Evolutionary conservation across 2,113 vertebrate genomes (phyloP), one percentile per base, ranked within the genome.

Genomic region (Thalassoma bifasciatum): DNA sequence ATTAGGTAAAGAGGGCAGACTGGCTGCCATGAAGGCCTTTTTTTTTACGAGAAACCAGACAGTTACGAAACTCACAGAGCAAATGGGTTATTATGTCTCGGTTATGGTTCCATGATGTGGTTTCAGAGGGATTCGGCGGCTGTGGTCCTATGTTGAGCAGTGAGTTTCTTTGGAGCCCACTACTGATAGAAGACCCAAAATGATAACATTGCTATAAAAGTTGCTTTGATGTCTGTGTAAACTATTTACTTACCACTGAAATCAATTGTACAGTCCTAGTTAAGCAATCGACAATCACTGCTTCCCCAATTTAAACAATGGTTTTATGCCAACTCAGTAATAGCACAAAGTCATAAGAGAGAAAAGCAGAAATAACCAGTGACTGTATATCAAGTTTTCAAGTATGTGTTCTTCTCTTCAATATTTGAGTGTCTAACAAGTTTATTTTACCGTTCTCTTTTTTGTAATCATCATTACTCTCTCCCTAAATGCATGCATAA

Each of bases 71-170:
- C 77, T 56, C 36, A 24, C 7, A n/a, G 46, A 70, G 69, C 42
- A 71, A 81, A 69, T 73, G 62, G 50, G 75, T 77, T 75, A 72
- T 88, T 85, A 85, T 72, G 72, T 49, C 70, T 78, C 72, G n/a
- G 50, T 66, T 56, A 65, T 60, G 50, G 54, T 75, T 83, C 73
- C 72, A 71, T 83, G 63, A 65, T 83, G 74, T 80, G 81, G 69
- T 83, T 79, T 72, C 38, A 44, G 62, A 75, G 76, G 38, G 72
- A 77, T 50, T 60, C 56, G 22, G 75, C 38, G 63, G 50, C 37
- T 37, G 6, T 50, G 62, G 70, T 63, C 34, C 12, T 9, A 50
- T 54, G 26, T 59, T 64, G 68, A 62, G 54, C 24, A 40, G 37
- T 36, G 34, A 68, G 40, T 64, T 78, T 49, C 56, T 70, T 17